Conservation (phyloP, 2,888 invertebrate genomes). For the Eulithis testata region DNA sequence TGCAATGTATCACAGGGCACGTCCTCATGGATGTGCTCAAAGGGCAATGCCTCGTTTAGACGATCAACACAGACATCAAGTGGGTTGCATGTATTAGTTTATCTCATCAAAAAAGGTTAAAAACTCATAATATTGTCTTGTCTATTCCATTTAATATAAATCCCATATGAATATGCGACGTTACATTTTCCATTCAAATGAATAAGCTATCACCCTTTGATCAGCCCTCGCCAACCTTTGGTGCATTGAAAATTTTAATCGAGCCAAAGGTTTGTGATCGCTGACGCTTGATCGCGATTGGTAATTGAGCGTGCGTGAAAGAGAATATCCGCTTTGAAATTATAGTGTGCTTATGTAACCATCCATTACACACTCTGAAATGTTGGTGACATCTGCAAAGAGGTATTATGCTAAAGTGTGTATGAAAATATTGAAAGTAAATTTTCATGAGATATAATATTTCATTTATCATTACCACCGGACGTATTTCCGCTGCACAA, state of each 20-base stretch:
- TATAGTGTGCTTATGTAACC: constrained; percentile 13
- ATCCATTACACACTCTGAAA: constrained; percentile 13
- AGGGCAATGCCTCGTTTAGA: no score
- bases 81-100: no score
- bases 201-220: constrained; percentile 67
- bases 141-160: constrained; percentile 30
- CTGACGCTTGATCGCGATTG: constrained; percentile 61
- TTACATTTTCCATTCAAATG: constrained; percentile 69
- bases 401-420: neutral
- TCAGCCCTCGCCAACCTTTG: constrained; percentile 61
- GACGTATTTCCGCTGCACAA: no score
- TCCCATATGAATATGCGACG: constrained; percentile 42
- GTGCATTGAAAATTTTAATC: constrained; percentile 67
- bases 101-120: no score
- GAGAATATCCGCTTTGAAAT: constrained; percentile 49
- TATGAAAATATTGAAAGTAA: no score
- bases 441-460: no score
- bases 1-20: no score
- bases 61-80: no score
- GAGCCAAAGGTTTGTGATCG: constrained; percentile 61
- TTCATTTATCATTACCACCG: no score
- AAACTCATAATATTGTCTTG: neutral
- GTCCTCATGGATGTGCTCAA: no score
- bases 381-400: constrained; percentile 20
- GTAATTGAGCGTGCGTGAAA: constrained; percentile 68